Base-by-base conservation (phyloP, 1,140 invertebrate species). In the Drosophila tani region DNA sequence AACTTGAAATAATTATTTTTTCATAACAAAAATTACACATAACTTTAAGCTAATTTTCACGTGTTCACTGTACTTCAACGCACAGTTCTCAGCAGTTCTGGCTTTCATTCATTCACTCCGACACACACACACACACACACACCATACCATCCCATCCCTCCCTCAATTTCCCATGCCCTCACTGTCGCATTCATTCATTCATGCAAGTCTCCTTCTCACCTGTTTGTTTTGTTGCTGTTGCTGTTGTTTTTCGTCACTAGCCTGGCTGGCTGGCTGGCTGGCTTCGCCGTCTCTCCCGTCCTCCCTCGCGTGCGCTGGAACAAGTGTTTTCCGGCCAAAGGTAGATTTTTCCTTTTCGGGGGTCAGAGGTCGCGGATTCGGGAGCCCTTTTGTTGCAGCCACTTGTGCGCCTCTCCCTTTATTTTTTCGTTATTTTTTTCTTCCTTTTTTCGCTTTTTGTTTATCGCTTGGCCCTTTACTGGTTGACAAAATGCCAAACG, bases 261-360 rank as follows among this genome's bases (percentile, higher is more conserved):
- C 74, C 75, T 60, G 51, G 32, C 73, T 62, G 40, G 64, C 46
- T 58, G 63, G 50, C 59, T 64, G 53, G 55, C 50, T 43, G 41
- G 43, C 43, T 82, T 71, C 21, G 2, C 51, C 43, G 32, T 63
- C 64, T 46, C 50, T 47, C 59, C 17, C 17, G 38, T 14, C 32
- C 53, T 74, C 40, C 43, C 63, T 84, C 55, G 46, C 67, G 70
- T 73, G 77, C 82, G 77, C 82, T 66, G 77, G 80, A 87, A 87
- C 83, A 87, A 87, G 83, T 80, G 83, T 87, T 87, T 88, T 87
- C 77, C 84, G 81, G 84, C 83, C 82, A 62, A 65, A 69, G 82
- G 67, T 67, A 68, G 67, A 46, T 68, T 45, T 69, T 69, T 32
- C 51, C 51, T 66, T 57, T 66, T 75, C 24, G 46, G 43, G 76